Conservation (phyloP, 2,888 invertebrate species). For the Eilema caniola region DNA sequence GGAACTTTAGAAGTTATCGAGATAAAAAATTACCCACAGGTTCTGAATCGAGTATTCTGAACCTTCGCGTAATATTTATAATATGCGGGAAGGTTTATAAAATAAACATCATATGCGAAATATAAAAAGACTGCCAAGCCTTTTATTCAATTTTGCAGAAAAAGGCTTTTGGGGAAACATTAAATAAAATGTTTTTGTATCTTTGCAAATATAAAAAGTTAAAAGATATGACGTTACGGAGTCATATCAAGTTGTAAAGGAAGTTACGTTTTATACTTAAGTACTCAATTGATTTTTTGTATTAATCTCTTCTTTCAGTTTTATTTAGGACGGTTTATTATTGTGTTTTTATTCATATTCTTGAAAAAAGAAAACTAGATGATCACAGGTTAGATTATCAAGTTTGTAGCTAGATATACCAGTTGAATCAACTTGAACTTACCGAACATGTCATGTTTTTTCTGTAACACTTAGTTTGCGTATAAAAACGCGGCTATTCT, state of each 20-base stretch:
- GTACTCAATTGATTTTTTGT: not conserved
- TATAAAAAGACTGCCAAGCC: not conserved
- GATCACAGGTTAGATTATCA: too few relatives aligned
- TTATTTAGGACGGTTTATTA: not conserved
- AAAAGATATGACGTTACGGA: not conserved
- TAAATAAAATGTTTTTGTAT: conserved; percentile 6
- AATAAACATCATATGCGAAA: conserved; percentile 38
- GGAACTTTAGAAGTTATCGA: conserved; percentile 38
- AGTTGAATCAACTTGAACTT: too few relatives aligned
- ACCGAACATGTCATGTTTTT: not conserved
- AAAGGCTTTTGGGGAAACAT: conserved; percentile 8
- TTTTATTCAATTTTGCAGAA: conserved; percentile 6
- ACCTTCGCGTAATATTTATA: conserved; percentile 22
- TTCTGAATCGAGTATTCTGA: conserved; percentile 15
- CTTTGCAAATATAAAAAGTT: not conserved
- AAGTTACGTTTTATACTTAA: not conserved
- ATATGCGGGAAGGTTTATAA: conserved; percentile 36
- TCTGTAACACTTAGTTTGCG: not conserved
- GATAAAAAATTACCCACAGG: conserved; percentile 35
- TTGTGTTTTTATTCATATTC: not conserved
- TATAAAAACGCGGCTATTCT: not conserved
- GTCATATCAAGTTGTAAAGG: not conserved
- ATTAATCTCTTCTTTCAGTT: not conserved
- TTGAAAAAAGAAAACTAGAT: not conserved
- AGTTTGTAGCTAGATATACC: too few relatives aligned